Percentiles rank a stretch among this genome's conserved stretches.
Evolutionary conservation across 2,888 invertebrate genomes (phyloP).

Genomic region (Rugalucina vietnamica): DNA sequence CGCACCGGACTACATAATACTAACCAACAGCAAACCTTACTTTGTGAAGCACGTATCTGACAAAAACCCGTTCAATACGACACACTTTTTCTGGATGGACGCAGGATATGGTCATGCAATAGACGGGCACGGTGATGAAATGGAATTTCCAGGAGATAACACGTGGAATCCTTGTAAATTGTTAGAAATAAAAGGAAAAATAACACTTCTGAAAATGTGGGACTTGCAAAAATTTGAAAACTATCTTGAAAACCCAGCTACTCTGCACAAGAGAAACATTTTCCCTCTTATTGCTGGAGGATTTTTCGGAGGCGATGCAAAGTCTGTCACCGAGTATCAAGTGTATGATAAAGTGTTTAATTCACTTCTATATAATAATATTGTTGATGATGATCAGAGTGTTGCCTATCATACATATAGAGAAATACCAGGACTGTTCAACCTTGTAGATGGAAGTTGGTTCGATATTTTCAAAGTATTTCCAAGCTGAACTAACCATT

Average conservation of each 20-base stretch:
- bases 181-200: conserved; percentile 12
- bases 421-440: conserved; percentile 34
- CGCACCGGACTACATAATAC: conserved; percentile 81
- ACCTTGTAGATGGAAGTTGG: conserved; percentile 37
- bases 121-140: too few species aligned
- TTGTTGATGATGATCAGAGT: conserved; percentile 54
- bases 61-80: conserved; percentile 77
- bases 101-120: conserved; percentile 63
- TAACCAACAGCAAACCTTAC: conserved; percentile 82
- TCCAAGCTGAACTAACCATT: conserved; percentile 14
- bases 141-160: neutral
- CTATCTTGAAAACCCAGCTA: neutral
- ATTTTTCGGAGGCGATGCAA: conserved; percentile 43
- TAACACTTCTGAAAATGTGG: conserved; percentile 24
- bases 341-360: conserved; percentile 40
- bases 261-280: conserved; percentile 25
- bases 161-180: conserved; percentile 25
- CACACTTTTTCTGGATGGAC: conserved; percentile 82
- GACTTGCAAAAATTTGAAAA: conserved; percentile 3
- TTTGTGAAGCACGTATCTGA: conserved; percentile 77
- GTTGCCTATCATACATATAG: conserved; percentile 22
- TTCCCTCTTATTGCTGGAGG: conserved; percentile 35
- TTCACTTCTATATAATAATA: conserved; percentile 15
- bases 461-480: conserved; percentile 45
- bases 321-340: conserved; percentile 27